phyloP scores from a whole-genome alignment of 2,888 invertebrate species.

The Aspidiotus rigidus region DNA sequence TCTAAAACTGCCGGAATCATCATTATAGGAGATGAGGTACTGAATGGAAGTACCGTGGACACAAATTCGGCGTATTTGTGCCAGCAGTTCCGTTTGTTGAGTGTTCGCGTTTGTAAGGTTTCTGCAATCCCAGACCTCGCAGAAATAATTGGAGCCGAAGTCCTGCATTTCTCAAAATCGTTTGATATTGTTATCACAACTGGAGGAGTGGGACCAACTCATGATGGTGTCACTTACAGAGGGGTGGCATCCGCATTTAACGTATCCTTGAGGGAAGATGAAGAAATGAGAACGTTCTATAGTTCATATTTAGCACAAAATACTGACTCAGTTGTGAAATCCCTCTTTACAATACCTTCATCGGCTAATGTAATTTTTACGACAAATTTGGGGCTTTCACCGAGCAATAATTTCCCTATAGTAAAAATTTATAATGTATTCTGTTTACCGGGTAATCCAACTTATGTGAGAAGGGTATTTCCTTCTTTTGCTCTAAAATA shows the following conservation, averaged over 20 bases:
- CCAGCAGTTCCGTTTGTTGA: conserved; percentile 47
- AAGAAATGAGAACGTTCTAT: conserved; percentile 41
- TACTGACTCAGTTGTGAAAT: conserved; percentile 38
- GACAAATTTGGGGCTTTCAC: conserved; percentile 38
- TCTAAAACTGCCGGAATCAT: conserved; percentile 42
- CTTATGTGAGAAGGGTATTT: conserved; percentile 36
- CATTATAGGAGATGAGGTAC: conserved; percentile 59
- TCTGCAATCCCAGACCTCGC: conserved; percentile 58
- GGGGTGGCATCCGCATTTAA: conserved; percentile 47
- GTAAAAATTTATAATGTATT: conserved; percentile 49
- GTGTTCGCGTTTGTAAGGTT: conserved; percentile 49
- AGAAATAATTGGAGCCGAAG: conserved; percentile 55
- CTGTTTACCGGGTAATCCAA: conserved; percentile 55
- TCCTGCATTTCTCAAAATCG: conserved; percentile 50
- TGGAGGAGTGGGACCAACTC: conserved; percentile 60
- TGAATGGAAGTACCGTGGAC: conserved; percentile 55
- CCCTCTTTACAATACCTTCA: conserved; percentile 42
- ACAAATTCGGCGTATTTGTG: conserved; percentile 52
- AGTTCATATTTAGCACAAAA: conserved; percentile 19
- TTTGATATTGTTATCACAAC: conserved; percentile 62
- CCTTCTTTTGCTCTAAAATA: conserved; percentile 36
- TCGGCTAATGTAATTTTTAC: conserved; percentile 46
- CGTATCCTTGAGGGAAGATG: conserved; percentile 41
- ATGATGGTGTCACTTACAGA: conserved; percentile 58
- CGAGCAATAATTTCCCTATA: conserved; percentile 37